Evolutionary conservation across 2,888 invertebrate genomes (phyloP).

Genomic region (Apocheima hispidaria): DNA sequence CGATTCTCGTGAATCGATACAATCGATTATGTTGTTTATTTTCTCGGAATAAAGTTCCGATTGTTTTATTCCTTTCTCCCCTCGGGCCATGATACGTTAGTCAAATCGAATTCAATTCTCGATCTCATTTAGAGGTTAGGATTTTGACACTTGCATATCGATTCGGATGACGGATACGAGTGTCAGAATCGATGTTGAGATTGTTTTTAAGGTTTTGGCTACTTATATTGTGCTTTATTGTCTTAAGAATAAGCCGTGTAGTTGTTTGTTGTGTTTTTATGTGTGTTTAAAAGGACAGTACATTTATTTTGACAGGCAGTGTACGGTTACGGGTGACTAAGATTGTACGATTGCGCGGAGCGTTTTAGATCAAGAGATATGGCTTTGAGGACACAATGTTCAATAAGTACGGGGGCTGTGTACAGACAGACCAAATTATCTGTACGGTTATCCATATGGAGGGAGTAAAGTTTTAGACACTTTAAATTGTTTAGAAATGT

Average conservation of each 20-base stretch:
- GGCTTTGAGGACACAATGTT: conserved; percentile 54
- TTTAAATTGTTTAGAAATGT: too few species aligned
- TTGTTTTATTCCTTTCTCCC: conserved; percentile 74
- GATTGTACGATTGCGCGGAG: conserved; percentile 77
- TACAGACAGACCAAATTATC: too few species aligned
- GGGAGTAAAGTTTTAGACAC: too few species aligned
- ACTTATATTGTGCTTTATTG: conserved; percentile 48
- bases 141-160: conserved; percentile 73
- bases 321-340: conserved; percentile 79
- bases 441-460: too few species aligned
- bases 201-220: conserved; percentile 41
- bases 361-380: conserved; percentile 81
- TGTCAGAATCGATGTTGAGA: conserved; percentile 40
- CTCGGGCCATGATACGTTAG: conserved; percentile 62
- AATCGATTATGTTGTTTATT: conserved; percentile 80
- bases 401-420: conserved; percentile 14
- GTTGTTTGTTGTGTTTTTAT: conserved; percentile 58
- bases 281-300: conserved; percentile 59
- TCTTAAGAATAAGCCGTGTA: conserved; percentile 47
- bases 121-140: conserved; percentile 63
- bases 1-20: conserved; percentile 82
- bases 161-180: conserved; percentile 62
- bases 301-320: conserved; percentile 83
- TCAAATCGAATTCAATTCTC: conserved; percentile 63
- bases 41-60: conserved; percentile 75